Conservation (phyloP, 2,797 vertebrate genomes). For the Lutjanus argentimaculatus region DNA sequence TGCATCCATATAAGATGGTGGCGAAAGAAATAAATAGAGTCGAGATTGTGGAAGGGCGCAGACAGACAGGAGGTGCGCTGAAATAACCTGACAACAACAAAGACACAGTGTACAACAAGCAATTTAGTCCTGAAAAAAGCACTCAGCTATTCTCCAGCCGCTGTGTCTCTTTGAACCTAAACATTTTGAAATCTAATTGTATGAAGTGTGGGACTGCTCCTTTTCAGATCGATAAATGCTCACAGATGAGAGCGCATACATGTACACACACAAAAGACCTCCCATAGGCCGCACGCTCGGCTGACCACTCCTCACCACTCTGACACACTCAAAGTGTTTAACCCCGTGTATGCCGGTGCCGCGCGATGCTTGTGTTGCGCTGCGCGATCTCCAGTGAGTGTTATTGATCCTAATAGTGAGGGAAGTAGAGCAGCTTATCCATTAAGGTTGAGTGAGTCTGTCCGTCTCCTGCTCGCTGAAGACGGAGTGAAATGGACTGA, state of each 20-base stretch:
- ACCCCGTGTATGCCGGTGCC: constrained; percentile 24
- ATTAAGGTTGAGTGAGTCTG: constrained; percentile 65
- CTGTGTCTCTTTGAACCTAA: background rate
- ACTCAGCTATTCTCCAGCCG: background rate
- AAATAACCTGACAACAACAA: constrained; percentile 33
- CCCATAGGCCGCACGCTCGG: constrained; percentile 18
- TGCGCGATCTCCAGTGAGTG: constrained; percentile 47
- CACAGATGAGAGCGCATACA: constrained; percentile 36
- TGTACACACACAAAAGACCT: constrained; percentile 13
- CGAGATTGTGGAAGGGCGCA: background rate
- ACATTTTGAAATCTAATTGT: constrained; percentile 23
- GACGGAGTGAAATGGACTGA: constrained; percentile 32
- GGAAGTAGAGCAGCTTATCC: constrained; percentile 59
- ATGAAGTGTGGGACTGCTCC: background rate
- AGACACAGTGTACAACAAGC: background rate
- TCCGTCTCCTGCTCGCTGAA: constrained; percentile 40
- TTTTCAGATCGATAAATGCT: constrained; percentile 7
- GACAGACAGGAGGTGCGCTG: background rate
- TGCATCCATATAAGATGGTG: constrained; percentile 39
- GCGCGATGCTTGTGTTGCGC: background rate
- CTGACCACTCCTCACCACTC: constrained; percentile 54
- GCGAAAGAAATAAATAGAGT: background rate
- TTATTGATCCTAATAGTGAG: constrained; percentile 67
- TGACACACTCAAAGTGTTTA: constrained; percentile 58
- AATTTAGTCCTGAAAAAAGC: constrained; percentile 6